Evolutionary conservation across 2,888 invertebrate genomes (phyloP), one percentile per base, ranked within the genome.

Genomic region (Trichopoda pennipes): DNA sequence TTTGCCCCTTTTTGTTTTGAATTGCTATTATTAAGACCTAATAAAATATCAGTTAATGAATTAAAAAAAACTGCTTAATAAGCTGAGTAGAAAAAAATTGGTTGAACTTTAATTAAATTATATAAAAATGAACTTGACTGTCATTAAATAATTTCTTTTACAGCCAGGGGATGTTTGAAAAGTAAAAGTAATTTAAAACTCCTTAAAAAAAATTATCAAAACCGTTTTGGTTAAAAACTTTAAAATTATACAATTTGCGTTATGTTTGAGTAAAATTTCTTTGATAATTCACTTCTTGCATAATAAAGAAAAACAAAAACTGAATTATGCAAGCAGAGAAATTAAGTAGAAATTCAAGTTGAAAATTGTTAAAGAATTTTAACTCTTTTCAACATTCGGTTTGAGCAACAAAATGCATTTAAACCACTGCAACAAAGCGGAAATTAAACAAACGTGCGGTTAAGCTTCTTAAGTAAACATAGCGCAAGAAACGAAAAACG

Each of bases 361-460:
- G 17, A 23, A 73, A 76, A 49, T 23, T 16, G 7, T 32, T 7
- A 19, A 35, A 56, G 23, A 42, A 53, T 51, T n/a, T 16, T 28
- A 1, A 51, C 7, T 53, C 14, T 38, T 10, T 42, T 60, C 38
- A 19, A 14, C 16, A 17, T 3, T 47, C 38, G 23, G 8, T 75
- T 70, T 44, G 56, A 63, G 56, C 38, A 56, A 17, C 49, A 35
- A 83, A 86, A 81, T 82, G 85, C 85, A 86, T 86, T 86, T 86
- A 88, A 86, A 86, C 86, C 84, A 85, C 83, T 84, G 84, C 77
- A 83, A 64, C 69, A 80, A 77, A 60, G 81, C 83, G 69, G 74
- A 79, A 82, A 80, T 64, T 80, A 56, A 61, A 51, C 84, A 86
- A 82, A 84, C 79, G 81, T 74, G 60, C 19, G 28, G 19, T 64